phyloP scores from a whole-genome alignment of 2,797 vertebrate genomes.

The Huso huso region DNA sequence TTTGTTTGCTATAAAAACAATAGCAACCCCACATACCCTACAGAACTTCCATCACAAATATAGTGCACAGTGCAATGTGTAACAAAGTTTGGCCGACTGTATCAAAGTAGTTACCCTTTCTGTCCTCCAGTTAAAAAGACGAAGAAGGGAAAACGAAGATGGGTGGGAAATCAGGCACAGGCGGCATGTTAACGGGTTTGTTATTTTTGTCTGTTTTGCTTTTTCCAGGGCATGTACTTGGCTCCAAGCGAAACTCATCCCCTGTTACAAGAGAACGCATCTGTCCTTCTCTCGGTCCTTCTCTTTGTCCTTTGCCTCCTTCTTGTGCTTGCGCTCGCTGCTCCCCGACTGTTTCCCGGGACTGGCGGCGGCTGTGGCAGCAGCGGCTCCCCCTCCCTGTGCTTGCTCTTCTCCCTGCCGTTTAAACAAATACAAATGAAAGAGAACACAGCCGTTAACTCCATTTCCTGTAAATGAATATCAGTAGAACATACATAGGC shows the following conservation, averaged over 20 bases:
- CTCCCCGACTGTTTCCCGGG: conserved; percentile 72
- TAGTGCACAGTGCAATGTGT: conserved; percentile 60
- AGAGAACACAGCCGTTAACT: neutral
- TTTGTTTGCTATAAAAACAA: conserved; percentile 53
- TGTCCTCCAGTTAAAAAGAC: conserved; percentile 54
- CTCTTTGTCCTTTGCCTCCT: conserved; percentile 72
- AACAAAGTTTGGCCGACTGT: conserved; percentile 71
- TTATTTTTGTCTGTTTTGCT: conserved; percentile 44
- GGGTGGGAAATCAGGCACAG: conserved; percentile 82
- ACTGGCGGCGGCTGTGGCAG: conserved; percentile 54
- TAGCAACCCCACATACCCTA: conserved; percentile 24
- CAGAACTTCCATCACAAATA: conserved; percentile 49
- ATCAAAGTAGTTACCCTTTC: conserved; percentile 68
- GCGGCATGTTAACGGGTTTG: conserved; percentile 78
- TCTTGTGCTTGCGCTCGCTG: conserved; percentile 83
- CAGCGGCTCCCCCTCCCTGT: conserved; percentile 29
- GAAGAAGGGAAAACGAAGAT: conserved; percentile 53
- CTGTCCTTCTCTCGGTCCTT: conserved; percentile 67
- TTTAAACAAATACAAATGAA: neutral
- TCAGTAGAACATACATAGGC: too few species aligned
- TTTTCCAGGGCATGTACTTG: conserved; percentile 26
- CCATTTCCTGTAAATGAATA: too few species aligned
- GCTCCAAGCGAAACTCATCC: conserved; percentile 40
- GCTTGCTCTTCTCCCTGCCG: conserved; percentile 54
- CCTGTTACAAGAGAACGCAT: conserved; percentile 88